Evolutionary conservation across 2,888 invertebrate species (phyloP), one percentile per base, ranked within the genome.

Genomic region (Uropetala carovei): DNA sequence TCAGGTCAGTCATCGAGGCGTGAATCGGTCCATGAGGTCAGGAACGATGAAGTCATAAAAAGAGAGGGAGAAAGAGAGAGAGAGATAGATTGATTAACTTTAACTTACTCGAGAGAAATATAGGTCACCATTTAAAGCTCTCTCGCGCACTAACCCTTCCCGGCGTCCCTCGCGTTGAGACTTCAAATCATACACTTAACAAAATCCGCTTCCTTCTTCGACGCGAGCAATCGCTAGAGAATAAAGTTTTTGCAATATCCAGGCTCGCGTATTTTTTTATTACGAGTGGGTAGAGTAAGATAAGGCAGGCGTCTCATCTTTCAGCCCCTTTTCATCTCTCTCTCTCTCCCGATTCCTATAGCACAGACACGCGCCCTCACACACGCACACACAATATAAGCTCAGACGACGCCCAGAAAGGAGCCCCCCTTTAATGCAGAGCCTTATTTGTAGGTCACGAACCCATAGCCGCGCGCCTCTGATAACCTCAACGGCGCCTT

Each of bases 391-490:
- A n/a, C n/a, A n/a, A n/a, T n/a, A n/a, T n/a, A n/a, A n/a, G 68
- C 68, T 18, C 68, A 68, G 10, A 68, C 16, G 68, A 68, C 18
- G 18, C n/a, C 68, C 68, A 22, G 11, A 68, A 68, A 3, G 68
- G 68, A 18, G 2, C 18, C 4, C n/a, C 4, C n/a, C 9, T 68
- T 68, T 18, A 68, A 68, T 68, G 68, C 68, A 68, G 68, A 68
- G 68, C 68, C 68, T 68, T 68, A 68, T 68, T 68, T 68, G 68
- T 68, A 22, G 68, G 68, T 68, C 68, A 68, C 68, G 68, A 68
- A n/a, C n/a, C n/a, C 68, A n/a, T n/a, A 43, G 5, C 43, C 5
- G 43, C 1, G 43, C 1, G 43, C 43, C 43, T 43, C n/a, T 22
- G 22, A 68, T 68, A 68, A n/a, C n/a, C 68, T 18, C n/a, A 22